Evolutionary conservation across 2,888 invertebrate genomes (phyloP), one percentile per base, ranked within the genome.

Genomic region (Odontomyia ornata): DNA sequence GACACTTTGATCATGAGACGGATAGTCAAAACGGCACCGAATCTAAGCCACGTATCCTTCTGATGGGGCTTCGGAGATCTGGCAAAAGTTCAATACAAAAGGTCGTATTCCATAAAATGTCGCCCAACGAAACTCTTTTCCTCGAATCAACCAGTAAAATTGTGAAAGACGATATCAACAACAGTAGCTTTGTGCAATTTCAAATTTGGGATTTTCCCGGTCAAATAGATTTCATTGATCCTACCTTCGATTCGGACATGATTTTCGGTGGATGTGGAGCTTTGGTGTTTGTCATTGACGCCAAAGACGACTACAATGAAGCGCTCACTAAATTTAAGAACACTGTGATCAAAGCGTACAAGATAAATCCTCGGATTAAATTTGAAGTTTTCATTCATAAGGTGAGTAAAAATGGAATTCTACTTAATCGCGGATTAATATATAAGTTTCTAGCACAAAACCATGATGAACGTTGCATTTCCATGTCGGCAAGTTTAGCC

Each of bases 61-160:
- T 98, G 27, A 98, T 98, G 98, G 98, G 98, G 1, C 89, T 98
- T 18, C 89, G 97, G 85, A 93, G 99, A 86, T 98, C 98, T 83
- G 99, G 99, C 67, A 99, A 99, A 87, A 98, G 99, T 73, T 99
- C 99, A 0, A 99, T 99, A 84, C 97, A 98, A 85, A 99, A 99
- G 89, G 99, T 99, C 3, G 99, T 99, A n/a, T 99, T 99, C 86
- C 99, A 99, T 87, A 99, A 99, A 89, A 99, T 99, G 97, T 98
- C 99, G 1, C 99, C 99, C 1, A 99, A 99, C 88, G 99, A 99
- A 88, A 99, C 99, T 0, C 89, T 99, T 76, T 99, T 99, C 85
- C 88, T 99, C 80, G 99, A 99, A 87, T 98, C 98, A 80, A 99
- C 99, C 71, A 98, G 97, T 86, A 97, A 99, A 90, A 97, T 99